Percentiles rank a stretch among this genome's conserved stretches.
Evolutionary conservation across 2,888 invertebrate genomes (phyloP).

Genomic region (Lithophane leautieri): DNA sequence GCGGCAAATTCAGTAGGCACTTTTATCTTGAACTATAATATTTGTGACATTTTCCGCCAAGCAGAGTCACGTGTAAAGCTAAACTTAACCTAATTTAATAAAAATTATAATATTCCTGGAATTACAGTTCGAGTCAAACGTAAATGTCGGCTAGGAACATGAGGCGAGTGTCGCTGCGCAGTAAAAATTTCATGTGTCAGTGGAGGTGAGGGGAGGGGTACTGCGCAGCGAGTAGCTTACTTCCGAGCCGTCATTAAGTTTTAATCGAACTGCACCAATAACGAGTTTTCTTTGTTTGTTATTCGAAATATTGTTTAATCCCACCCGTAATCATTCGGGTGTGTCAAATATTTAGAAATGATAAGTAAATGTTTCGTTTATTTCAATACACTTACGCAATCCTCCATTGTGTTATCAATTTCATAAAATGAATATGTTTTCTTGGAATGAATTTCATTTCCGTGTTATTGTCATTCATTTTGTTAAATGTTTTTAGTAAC

Average conservation of each 20-base stretch:
- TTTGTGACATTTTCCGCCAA: constrained; percentile 18
- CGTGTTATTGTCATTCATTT: constrained; percentile 42
- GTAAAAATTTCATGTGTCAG: too few relatives aligned
- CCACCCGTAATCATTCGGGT: constrained; percentile 27
- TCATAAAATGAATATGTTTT: constrained; percentile 42
- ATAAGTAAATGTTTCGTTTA: constrained; percentile 34
- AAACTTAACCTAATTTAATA: background rate
- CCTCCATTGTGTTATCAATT: constrained; percentile 43
- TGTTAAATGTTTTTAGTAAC: constrained; percentile 28
- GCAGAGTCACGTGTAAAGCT: background rate
- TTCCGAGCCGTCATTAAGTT: too few relatives aligned
- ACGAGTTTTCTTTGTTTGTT: constrained; percentile 25
- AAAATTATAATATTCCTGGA: constrained; percentile 13
- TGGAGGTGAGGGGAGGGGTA: too few relatives aligned
- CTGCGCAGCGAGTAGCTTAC: too few relatives aligned
- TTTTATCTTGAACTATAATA: background rate
- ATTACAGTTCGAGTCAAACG: background rate
- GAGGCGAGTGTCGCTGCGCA: too few relatives aligned
- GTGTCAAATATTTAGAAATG: constrained; percentile 39
- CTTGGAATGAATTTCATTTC: constrained; percentile 46
- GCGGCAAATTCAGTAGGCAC: background rate
- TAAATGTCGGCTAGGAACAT: too few relatives aligned
- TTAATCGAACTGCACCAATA: background rate
- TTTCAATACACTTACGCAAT: constrained; percentile 51
- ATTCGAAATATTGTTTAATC: constrained; percentile 29